phyloP scores from a whole-genome alignment of 37 sponge, comb jelly and placozoan genomes.

The Mnemiopsis leidyi region DNA sequence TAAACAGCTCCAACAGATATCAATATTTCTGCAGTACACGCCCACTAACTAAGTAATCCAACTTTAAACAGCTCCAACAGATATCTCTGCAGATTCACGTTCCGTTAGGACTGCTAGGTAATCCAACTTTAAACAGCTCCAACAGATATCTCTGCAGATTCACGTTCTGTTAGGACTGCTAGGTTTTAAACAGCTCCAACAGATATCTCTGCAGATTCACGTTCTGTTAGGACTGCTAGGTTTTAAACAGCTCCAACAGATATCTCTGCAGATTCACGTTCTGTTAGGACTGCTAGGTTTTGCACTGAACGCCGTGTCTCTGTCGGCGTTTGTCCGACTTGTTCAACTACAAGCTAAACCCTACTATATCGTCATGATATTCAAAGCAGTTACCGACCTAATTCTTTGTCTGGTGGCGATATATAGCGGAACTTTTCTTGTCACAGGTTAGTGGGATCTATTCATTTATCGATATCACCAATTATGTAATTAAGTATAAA shows the following conservation, averaged over 20 bases:
- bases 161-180: not conserved
- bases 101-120: not conserved
- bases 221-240: too few relatives aligned
- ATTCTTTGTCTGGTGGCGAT: not conserved
- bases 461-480: not conserved
- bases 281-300: not conserved
- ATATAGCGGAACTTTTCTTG: not conserved
- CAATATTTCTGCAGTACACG: too few relatives aligned
- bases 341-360: not conserved
- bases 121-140: too few relatives aligned
- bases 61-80: too few relatives aligned
- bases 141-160: too few relatives aligned
- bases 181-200: too few relatives aligned
- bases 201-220: too few relatives aligned
- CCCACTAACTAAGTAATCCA: too few relatives aligned
- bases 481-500: not conserved
- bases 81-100: not conserved
- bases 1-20: too few relatives aligned
- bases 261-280: not conserved
- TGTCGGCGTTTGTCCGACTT: not conserved
- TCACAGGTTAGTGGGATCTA: not conserved
- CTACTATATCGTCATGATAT: not conserved
- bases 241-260: too few relatives aligned
- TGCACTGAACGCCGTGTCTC: not conserved
- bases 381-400: not conserved